Evolutionary conservation across 2,113 vertebrate genomes (phyloP), one percentile per base, ranked within the genome.

Genomic region (Alexandromys fortis): DNA sequence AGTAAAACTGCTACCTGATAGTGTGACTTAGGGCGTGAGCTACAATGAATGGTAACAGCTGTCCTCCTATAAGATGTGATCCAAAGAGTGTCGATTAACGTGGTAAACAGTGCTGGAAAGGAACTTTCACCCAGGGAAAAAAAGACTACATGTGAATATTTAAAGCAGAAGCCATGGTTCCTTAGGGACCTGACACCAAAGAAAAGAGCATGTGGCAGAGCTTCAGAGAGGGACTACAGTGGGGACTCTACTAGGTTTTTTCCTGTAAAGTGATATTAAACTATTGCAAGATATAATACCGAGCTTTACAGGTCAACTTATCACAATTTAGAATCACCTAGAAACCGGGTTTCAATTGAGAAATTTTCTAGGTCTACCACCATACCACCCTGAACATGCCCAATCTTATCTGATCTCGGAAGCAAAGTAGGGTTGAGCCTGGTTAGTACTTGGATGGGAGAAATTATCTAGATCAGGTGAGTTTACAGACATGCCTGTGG

Each of bases 351-450:
- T 86, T 67, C 5, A 47, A 67, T 5, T 85, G 63, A 22, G 28
- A 86, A 68, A 7, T 33, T 35, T 47, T 47, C 63, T 68, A 68
- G 42, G 17, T 86, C 58, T 58, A 58, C 5, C 1, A 1, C 58
- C 19, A 58, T 58, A 7, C 58, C 58, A 58, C 58, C 58, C 58
- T 58, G 58, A 58, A 58, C 6, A 0, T 1, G 58, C 1, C 58
- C 0, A 0, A 58, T 58, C 1, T 58, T 6, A 0, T 58, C 58
- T 58, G 58, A 58, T 58, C 58, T 58, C 19, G 0, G 58, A 58
- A 58, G 58, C 58, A 21, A 58, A 58, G 58, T 1, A 21, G 19
- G 58, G 19, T 58, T 6, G 19, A 5, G 17, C 17, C 55, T 58
- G 55, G 55, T 58, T 58, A 58, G 55, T 58, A 58, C 58, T 58